Percentiles rank a stretch among this genome's conserved stretches.
Evolutionary conservation across 2,888 invertebrate genomes (phyloP).

Genomic region (Amphiduros pacificus): DNA sequence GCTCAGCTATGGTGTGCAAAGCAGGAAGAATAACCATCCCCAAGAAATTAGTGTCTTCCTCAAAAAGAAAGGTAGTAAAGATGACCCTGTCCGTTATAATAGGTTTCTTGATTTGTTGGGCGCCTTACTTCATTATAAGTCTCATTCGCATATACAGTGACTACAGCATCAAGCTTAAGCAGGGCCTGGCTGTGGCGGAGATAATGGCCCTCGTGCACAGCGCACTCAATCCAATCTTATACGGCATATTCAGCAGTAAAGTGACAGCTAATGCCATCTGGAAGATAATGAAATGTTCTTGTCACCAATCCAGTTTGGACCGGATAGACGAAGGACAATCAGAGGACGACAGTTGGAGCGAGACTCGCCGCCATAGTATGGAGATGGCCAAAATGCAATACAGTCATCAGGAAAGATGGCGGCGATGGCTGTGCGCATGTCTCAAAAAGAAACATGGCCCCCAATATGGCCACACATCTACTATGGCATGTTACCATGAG

Average conservation of each 20-base stretch:
- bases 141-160: slow-evolving; percentile 57
- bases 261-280: neutral
- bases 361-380: neutral
- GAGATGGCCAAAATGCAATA: neutral
- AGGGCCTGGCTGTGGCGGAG: slow-evolving; percentile 43
- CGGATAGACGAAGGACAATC: slow-evolving; percentile 5
- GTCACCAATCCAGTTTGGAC: neutral
- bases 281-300: neutral
- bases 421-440: slow-evolving; percentile 1
- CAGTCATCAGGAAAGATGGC: neutral
- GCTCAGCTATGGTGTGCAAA: no score
- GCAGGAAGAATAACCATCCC: slow-evolving; percentile 41
- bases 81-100: slow-evolving; percentile 61
- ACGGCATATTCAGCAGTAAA: slow-evolving; percentile 56
- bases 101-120: slow-evolving; percentile 60
- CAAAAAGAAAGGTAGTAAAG: slow-evolving; percentile 59
- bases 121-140: slow-evolving; percentile 61
- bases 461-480: neutral
- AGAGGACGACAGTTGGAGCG: slow-evolving; percentile 10
- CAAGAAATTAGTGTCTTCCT: slow-evolving; percentile 48
- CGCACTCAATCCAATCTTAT: slow-evolving; percentile 60
- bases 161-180: slow-evolving; percentile 41
- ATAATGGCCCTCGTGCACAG: slow-evolving; percentile 55
- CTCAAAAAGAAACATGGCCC: neutral
- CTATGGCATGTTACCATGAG: slow-evolving; percentile 10